phyloP scores from a whole-genome alignment of 2,113 vertebrate genomes.

The Trachemys scripta region DNA sequence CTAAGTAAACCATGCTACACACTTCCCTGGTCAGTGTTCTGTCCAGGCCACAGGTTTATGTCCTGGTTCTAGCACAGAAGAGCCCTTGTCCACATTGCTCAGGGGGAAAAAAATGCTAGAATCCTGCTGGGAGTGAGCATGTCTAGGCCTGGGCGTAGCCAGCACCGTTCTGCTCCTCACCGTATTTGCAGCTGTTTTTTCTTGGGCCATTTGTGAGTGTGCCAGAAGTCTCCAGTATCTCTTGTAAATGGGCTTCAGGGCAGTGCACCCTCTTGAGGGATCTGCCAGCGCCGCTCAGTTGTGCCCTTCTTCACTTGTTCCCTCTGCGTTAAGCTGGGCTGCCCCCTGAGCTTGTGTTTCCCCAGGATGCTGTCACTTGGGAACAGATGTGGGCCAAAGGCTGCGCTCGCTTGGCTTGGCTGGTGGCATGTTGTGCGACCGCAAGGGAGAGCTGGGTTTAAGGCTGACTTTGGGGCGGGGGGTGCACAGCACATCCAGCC shows the following conservation, averaged over 20 bases:
- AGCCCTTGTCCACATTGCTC: not conserved
- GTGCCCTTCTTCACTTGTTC: not conserved
- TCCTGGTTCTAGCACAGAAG: too few relatives aligned
- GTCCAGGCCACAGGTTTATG: not conserved
- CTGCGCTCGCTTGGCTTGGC: not conserved
- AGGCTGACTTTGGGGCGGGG: not conserved
- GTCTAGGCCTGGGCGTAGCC: not conserved
- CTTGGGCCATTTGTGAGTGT: not conserved
- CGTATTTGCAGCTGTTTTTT: not conserved
- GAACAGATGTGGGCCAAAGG: not conserved
- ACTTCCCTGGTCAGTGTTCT: not conserved
- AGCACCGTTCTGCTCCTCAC: too few relatives aligned
- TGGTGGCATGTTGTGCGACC: not conserved
- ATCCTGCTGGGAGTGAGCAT: not conserved
- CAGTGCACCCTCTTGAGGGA: not conserved
- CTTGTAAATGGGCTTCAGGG: not conserved
- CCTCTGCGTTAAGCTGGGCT: not conserved
- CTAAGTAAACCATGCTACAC: not conserved
- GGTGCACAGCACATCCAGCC: not conserved
- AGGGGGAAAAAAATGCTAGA: not conserved
- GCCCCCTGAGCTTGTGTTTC: not conserved
- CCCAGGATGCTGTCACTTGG: not conserved
- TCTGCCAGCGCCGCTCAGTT: not conserved
- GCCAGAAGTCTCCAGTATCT: not conserved
- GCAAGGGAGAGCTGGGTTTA: not conserved